phyloP scores from a whole-genome alignment of 2,797 vertebrate genomes.

The Picus viridis region DNA sequence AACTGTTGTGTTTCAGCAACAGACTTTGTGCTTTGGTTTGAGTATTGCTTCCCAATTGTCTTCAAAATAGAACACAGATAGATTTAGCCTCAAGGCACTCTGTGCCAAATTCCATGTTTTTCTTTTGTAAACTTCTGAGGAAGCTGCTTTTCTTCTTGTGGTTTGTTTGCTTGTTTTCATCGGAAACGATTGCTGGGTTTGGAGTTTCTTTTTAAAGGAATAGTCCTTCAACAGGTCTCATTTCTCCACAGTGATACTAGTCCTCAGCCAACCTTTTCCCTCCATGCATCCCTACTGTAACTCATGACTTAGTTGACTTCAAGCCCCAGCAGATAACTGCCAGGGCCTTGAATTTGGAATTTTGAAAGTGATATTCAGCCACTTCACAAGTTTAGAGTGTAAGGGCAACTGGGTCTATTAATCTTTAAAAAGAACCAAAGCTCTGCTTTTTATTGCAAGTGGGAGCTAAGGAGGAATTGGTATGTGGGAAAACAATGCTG shows the following conservation, averaged over 20 bases:
- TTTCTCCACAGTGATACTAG: neutral
- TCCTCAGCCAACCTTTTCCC: neutral
- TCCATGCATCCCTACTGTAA: neutral
- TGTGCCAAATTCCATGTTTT: neutral
- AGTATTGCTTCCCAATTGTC: neutral
- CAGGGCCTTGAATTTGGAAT: neutral
- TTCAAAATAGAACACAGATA: neutral
- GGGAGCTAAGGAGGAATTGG: constrained; percentile 44
- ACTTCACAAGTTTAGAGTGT: constrained; percentile 20
- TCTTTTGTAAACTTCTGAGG: neutral
- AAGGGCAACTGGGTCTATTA: constrained; percentile 37
- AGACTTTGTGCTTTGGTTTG: neutral
- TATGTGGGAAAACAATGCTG: constrained; percentile 60
- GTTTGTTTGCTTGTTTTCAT: neutral
- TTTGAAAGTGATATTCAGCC: constrained; percentile 2
- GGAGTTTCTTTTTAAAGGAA: neutral
- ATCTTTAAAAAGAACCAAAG: constrained; percentile 61
- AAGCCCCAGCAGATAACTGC: neutral
- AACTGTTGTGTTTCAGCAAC: neutral
- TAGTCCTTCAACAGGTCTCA: neutral
- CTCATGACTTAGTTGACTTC: neutral
- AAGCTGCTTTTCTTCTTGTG: neutral
- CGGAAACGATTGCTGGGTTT: neutral
- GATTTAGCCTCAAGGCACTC: neutral
- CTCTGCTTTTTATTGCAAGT: constrained; percentile 59